phyloP scores from a whole-genome alignment of 2,797 vertebrate species.

The Liasis olivaceus region DNA sequence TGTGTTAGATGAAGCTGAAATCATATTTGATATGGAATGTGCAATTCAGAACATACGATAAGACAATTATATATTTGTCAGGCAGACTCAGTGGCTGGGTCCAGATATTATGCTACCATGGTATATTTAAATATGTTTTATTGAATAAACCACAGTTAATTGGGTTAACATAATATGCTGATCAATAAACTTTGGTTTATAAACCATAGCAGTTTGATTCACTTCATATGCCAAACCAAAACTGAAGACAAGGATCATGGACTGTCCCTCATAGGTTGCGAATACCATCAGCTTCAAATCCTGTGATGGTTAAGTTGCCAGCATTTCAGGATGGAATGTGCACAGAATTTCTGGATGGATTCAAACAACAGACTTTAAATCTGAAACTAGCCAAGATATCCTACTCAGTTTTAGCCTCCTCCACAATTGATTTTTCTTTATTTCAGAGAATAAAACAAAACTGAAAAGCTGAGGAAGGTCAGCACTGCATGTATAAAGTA shows the following conservation, averaged over 20 bases:
- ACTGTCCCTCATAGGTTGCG: background rate
- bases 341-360: background rate
- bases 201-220: too few relatives aligned
- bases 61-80: too few relatives aligned
- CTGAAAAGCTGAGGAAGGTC: slow-evolving; percentile 1
- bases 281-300: background rate
- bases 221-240: too few relatives aligned
- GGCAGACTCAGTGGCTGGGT: too few relatives aligned
- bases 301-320: background rate
- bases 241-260: background rate
- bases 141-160: too few relatives aligned
- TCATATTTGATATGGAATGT: too few relatives aligned
- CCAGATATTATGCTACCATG: too few relatives aligned
- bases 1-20: too few relatives aligned
- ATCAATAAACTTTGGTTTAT: too few relatives aligned
- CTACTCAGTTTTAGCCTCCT: fast-evolving
- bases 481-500: background rate
- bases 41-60: too few relatives aligned
- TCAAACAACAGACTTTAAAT: background rate
- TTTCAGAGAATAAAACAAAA: background rate
- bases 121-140: too few relatives aligned
- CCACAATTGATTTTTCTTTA: background rate
- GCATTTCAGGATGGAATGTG: background rate
- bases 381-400: background rate
- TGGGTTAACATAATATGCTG: too few relatives aligned